phyloP scores from a whole-genome alignment of 2,113 vertebrate genomes.

The Burhinus oedicnemus region DNA sequence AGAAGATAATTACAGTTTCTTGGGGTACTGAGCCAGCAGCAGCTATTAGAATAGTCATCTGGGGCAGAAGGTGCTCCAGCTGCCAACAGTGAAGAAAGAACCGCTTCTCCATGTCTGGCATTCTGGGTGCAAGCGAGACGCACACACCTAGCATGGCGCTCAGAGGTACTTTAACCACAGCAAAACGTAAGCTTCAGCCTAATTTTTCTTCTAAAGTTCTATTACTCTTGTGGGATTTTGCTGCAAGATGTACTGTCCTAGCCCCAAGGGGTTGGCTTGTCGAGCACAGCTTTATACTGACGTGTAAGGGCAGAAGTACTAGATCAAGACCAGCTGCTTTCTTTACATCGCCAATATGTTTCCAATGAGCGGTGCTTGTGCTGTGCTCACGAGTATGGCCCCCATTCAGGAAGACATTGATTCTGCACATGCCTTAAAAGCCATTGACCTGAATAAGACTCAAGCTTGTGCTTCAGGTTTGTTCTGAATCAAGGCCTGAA shows the following conservation, averaged over 20 bases:
- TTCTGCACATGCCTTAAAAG: not conserved
- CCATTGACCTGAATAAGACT: not conserved
- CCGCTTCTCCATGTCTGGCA: not conserved
- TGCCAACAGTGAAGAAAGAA: not conserved
- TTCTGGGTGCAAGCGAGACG: not conserved
- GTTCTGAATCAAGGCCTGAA: not conserved
- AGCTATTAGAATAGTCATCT: not conserved
- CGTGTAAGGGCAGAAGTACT: not conserved
- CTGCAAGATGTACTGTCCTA: not conserved
- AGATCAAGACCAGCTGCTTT: not conserved
- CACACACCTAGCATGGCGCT: not conserved
- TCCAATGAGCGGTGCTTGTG: not conserved
- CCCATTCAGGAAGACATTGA: not conserved
- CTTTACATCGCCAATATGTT: not conserved
- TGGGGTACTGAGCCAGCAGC: not conserved
- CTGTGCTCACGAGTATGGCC: accelerated
- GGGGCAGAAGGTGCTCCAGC: not conserved
- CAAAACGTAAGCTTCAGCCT: not conserved
- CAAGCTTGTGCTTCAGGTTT: not conserved
- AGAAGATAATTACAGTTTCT: not conserved
- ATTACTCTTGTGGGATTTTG: not conserved
- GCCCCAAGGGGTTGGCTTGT: not conserved
- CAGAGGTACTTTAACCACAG: not conserved
- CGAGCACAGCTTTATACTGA: not conserved
- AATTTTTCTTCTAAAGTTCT: not conserved